phyloP scores from a whole-genome alignment of 2,888 invertebrate genomes.

The Conus canariensis region DNA sequence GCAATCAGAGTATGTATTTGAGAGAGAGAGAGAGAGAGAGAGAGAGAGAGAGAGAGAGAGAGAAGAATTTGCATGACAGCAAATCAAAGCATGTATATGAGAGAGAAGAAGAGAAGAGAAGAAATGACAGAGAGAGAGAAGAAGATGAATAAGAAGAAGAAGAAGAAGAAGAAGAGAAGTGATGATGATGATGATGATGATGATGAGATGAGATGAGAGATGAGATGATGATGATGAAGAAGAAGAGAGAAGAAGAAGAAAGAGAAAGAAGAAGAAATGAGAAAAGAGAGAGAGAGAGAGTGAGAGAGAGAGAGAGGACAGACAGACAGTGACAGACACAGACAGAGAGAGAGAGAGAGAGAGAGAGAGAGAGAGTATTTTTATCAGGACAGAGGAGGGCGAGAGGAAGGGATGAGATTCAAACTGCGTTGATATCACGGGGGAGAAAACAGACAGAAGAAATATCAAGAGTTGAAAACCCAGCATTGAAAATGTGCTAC shows the following conservation, averaged over 20 bases:
- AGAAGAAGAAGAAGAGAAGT: neutral
- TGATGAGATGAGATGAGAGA: neutral
- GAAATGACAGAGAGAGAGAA: neutral
- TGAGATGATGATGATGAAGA: neutral
- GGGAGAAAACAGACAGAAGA: neutral
- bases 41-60: too few relatives aligned
- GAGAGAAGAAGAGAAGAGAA: too few relatives aligned
- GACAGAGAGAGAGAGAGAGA: neutral
- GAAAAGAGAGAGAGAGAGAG: neutral
- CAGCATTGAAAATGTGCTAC: neutral
- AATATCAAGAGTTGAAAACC: neutral
- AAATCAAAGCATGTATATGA: neutral
- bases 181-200: neutral
- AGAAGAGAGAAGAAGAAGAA: neutral
- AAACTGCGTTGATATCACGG: neutral
- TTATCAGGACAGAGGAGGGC: neutral
- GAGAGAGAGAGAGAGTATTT: neutral
- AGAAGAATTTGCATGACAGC: too few relatives aligned
- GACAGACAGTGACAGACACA: neutral
- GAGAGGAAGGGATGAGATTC: neutral
- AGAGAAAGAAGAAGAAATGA: neutral
- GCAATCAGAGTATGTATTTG: too few relatives aligned
- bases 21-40: too few relatives aligned
- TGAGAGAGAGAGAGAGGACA: neutral
- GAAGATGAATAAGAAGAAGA: neutral